Evolutionary conservation across 2,888 invertebrate species (phyloP), one percentile per base, ranked within the genome.

Genomic region (Rugalucina vietnamica): DNA sequence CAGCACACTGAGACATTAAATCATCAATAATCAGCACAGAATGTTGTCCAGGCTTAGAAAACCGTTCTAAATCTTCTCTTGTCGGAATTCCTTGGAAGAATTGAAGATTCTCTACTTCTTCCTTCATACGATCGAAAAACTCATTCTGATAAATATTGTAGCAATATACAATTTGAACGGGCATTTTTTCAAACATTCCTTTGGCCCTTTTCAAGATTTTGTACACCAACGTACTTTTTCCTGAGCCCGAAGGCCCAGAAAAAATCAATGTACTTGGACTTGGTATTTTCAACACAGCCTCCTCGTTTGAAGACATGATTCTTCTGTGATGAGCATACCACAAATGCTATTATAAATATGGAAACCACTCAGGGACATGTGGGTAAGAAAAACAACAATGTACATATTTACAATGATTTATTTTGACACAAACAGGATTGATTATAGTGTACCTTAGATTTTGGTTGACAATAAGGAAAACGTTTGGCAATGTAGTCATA

Each of bases 21-120:
- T 82, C 82, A 57, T 84, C 84, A 0, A 84, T 29, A 4, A 81
- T 70, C 2, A 84, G 24, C 24, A 84, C 60, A 8, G 60, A n/a
- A 29, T 60, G 60, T 12, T 43, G 43, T 43, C 43, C 43, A 18
- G 10, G 10, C n/a, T n/a, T n/a, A 18, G 43, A 43, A 21, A 14
- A n/a, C 18, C 60, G 8, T 12, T 70, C 36, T 36, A 70, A 4
- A 36, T 70, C 36, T 24, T 36, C 70, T 39, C 21, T 70, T 3
- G 2, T 2, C 10, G 70, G 70, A 8, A 70, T 3, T 39, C 36
- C 70, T 36, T 70, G 5, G 21, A 70, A 70, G 5, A 70, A 36
- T 14, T 4, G 8, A 4, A 70, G 4, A n/a, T 70, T 70, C 4
- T 10, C n/a, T 14, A 70, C 5, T 5, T 36, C 24, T 39, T 8